phyloP scores from a whole-genome alignment of 2,888 invertebrate genomes.

The Lasioglossum villosulum region DNA sequence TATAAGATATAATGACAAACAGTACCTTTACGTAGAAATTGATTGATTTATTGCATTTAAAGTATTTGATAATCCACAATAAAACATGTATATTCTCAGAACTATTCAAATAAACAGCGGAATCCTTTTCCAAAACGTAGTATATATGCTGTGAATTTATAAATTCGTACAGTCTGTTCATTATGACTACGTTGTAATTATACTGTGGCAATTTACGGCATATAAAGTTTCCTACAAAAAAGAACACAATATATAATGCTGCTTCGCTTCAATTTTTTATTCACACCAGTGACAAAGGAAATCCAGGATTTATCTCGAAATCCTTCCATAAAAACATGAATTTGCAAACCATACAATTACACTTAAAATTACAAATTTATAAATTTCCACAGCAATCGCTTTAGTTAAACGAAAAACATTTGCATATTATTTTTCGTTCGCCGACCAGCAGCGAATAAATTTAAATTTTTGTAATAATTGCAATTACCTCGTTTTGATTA shows the following conservation, averaged over 20 bases:
- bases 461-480: not conserved
- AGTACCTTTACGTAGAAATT: too few relatives aligned
- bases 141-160: not conserved
- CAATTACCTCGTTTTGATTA: slow-evolving; percentile 53
- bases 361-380: not conserved
- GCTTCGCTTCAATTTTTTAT: not conserved
- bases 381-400: not conserved
- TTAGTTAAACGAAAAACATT: not conserved
- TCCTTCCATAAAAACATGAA: not conserved
- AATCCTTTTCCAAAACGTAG: not conserved
- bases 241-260: not conserved
- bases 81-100: too few relatives aligned
- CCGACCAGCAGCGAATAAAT: not conserved
- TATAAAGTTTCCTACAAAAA: not conserved
- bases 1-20: too few relatives aligned
- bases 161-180: not conserved
- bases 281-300: not conserved
- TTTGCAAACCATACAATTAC: not conserved
- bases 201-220: not conserved
- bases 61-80: too few relatives aligned
- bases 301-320: not conserved
- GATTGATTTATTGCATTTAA: too few relatives aligned
- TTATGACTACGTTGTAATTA: not conserved
- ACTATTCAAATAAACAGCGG: too few relatives aligned
- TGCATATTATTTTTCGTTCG: not conserved